A percentile compares a stretch with the other conserved stretches of the same genome.
Conservation (phyloP, 2,113 vertebrate genomes). For the Pygoscelis antarcticus region DNA sequence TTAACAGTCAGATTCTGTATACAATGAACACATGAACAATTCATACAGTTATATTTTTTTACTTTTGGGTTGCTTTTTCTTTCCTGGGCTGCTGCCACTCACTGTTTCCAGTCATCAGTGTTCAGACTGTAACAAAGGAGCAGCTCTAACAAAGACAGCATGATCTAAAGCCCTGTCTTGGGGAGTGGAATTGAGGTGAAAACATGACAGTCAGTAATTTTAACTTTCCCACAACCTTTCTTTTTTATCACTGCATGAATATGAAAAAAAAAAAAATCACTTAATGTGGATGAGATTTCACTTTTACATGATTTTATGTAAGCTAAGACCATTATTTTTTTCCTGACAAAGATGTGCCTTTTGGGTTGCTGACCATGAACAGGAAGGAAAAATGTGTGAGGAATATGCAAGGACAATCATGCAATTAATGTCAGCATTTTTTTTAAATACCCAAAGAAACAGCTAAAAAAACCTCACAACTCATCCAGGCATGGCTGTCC, state of each 20-base stretch:
- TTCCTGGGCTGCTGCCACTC: background rate
- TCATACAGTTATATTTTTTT: background rate
- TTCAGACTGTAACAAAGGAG: background rate
- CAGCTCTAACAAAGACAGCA: background rate
- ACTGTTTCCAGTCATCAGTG: background rate
- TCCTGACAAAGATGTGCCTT: background rate
- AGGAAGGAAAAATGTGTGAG: background rate
- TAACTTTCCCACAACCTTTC: background rate
- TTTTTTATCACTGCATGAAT: background rate
- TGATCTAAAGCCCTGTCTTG: background rate
- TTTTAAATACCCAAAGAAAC: background rate
- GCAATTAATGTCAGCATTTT: background rate
- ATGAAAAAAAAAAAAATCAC: background rate
- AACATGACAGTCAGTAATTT: background rate
- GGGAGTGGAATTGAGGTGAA: background rate
- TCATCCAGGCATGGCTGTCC: background rate
- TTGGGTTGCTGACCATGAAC: background rate
- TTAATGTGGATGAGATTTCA: background rate
- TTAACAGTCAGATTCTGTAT: background rate
- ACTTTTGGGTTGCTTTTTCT: background rate
- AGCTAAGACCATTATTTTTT: background rate
- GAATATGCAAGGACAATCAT: background rate
- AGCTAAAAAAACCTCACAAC: fast-evolving
- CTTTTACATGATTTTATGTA: background rate
- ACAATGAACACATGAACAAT: background rate